Percentiles rank a stretch among this genome's conserved stretches.
These are phyloP conservation scores for Zygothrica quintamaculata DNA, from an alignment of 2,888 invertebrate genomes.

Conservation along the genomic window DNA sequence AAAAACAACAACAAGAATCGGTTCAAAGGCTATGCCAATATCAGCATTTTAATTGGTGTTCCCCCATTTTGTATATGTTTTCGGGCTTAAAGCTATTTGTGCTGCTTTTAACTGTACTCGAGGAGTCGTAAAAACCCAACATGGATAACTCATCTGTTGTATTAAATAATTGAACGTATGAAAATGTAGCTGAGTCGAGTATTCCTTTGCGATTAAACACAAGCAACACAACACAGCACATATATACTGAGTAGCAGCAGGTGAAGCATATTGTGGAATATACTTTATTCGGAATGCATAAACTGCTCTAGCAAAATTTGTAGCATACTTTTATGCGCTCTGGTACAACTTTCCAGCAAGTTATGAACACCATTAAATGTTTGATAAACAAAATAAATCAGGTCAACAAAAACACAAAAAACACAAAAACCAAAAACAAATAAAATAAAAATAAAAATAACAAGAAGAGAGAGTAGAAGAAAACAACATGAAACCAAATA, in stretches of 20 bases:
- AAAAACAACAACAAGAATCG: conserved; percentile 4
- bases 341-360: conserved; percentile 66
- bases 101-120: conserved; percentile 16
- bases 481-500: too few relatives aligned
- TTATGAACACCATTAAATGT: conserved; percentile 71
- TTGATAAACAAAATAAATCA: conserved; percentile 76
- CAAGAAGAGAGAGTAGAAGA: too few relatives aligned
- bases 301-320: conserved; percentile 35
- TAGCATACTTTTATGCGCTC: conserved; percentile 56
- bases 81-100: conserved; percentile 56
- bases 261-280: not conserved
- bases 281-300: not conserved
- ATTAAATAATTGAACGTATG: conserved; percentile 73
- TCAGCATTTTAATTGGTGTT: conserved; percentile 65
- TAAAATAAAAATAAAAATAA: too few relatives aligned
- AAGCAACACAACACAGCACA: conserved; percentile 4
- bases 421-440: too few relatives aligned
- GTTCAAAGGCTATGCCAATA: conserved; percentile 67
- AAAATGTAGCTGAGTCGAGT: conserved; percentile 57
- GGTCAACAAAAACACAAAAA: conserved; percentile 7
- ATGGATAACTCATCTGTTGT: conserved; percentile 41
- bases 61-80: conserved; percentile 11
- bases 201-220: conserved; percentile 61
- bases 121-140: conserved; percentile 23
- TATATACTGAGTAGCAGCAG: not conserved